Base-by-base conservation (phyloP, 2,113 vertebrate species). In the Herpailurus yagouaroundi region DNA sequence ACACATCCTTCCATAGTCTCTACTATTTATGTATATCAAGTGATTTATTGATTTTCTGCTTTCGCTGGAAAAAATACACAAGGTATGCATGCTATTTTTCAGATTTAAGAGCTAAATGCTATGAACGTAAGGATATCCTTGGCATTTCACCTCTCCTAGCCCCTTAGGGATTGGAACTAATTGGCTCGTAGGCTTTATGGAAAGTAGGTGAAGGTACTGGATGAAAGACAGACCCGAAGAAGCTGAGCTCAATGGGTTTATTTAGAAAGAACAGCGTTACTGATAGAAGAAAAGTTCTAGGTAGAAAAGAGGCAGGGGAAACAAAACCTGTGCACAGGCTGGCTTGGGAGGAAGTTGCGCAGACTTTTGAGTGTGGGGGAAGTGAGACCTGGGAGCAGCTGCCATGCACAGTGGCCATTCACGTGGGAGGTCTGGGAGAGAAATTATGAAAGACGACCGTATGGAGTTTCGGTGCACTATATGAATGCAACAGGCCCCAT, bases 21-120 rank as follows among this genome's bases (percentile, higher is more conserved):
- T 50, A 38, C 27, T 91, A 29, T 74, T 38, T 89, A 4, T 93
- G 25, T 38, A 7, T 38, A 71, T 73, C 45, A 86, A 92, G 80
- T 73, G 71, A 82, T 64, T 84, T 84, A 29, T 52, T 92, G 60
- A 84, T 95, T 97, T 96, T 79, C 79, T 94, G 71, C 77, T 45
- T 69, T 96, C 76, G 36, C 2, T 85, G 68, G 69, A 92, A 79
- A 95, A 60, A 91, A 94, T 31, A 71, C 5, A n/a, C n/a, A 93
- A 85, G 81, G 31, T 14, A 82, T 52, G 55, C 16, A 64, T 82
- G 27, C 13, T 91, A 14, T 80, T 92, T 92, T 94, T 87, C 45
- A 90, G 89, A 87, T 48, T 36, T 52, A 33, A 95, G 69, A 90
- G 69, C 55, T 36, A 84, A 74, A 50, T n/a, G 57, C 89, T 92